These are phyloP conservation scores for Syrmaticus mikado DNA, from an alignment of 2,113 vertebrate species.

Conservation along the genomic window DNA sequence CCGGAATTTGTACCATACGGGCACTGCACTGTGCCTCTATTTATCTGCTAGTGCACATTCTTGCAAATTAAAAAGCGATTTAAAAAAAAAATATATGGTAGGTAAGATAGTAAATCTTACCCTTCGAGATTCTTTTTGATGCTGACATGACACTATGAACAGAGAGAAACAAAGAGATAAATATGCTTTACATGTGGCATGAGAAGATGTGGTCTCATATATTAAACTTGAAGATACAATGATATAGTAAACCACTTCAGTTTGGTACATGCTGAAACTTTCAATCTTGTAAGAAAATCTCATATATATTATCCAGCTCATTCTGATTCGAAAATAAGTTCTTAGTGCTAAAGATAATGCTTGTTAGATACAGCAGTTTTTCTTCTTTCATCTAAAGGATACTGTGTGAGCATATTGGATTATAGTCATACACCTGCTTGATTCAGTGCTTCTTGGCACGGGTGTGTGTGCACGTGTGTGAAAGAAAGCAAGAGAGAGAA, in stretches of 20 bases:
- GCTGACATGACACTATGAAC: background rate
- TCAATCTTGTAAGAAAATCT: background rate
- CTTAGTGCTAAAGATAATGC: background rate
- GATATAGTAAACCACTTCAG: background rate
- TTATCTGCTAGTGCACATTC: background rate
- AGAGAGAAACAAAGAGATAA: background rate
- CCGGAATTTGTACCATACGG: background rate
- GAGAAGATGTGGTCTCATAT: background rate
- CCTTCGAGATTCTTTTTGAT: background rate
- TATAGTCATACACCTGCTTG: slow-evolving; percentile 32
- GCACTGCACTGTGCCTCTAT: background rate
- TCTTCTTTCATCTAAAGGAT: background rate
- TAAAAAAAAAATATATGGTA: background rate
- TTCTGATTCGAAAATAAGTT: background rate
- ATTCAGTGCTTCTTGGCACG: background rate
- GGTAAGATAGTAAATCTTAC: background rate
- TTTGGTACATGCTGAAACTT: background rate
- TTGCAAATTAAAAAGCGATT: background rate
- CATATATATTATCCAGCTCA: background rate
- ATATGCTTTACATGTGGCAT: background rate
- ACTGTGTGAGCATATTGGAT: background rate
- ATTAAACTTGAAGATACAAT: background rate
- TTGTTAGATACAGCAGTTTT: background rate
- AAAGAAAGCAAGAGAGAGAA: background rate
- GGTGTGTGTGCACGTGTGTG: background rate